phyloP scores from a whole-genome alignment of 1,140 invertebrate species.

The Coptotermes formosanus region DNA sequence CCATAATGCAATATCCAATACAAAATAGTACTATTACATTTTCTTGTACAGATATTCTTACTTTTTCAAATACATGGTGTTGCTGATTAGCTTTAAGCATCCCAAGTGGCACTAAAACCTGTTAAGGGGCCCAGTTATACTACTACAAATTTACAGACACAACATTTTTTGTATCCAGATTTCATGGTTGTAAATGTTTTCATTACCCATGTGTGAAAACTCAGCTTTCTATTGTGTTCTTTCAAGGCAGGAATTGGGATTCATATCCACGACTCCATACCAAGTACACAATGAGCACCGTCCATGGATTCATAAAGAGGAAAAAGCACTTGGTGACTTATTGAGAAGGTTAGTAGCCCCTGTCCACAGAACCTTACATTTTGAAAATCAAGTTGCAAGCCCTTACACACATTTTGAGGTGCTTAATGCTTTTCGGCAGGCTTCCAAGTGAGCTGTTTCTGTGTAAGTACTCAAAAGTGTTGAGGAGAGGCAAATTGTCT shows the following conservation, averaged over 20 bases:
- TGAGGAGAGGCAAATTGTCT: neutral
- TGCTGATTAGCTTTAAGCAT: too few relatives aligned
- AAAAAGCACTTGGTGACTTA: conserved; percentile 68
- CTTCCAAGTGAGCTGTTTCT: conserved; percentile 5
- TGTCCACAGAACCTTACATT: conserved; percentile 62
- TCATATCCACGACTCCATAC: conserved; percentile 77
- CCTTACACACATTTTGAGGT: conserved; percentile 71
- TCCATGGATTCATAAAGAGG: conserved; percentile 80
- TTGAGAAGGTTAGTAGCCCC: conserved; percentile 63
- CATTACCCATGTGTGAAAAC: neutral
- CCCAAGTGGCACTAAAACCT: neutral
- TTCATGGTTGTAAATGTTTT: neutral
- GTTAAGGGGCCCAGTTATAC: neutral
- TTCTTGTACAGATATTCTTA: too few relatives aligned
- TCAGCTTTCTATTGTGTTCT: neutral
- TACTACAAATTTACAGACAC: neutral
- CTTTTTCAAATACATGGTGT: too few relatives aligned
- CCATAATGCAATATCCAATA: too few relatives aligned
- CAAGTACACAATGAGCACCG: conserved; percentile 72
- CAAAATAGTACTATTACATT: too few relatives aligned
- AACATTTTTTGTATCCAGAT: neutral
- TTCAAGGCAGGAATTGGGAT: conserved; percentile 59
- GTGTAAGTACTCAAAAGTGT: neutral
- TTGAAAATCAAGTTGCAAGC: conserved; percentile 59
- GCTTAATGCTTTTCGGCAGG: conserved; percentile 53